These are phyloP conservation scores for Andrena haemorrhoa DNA, from an alignment of 2,888 invertebrate genomes.

Conservation along the genomic window DNA sequence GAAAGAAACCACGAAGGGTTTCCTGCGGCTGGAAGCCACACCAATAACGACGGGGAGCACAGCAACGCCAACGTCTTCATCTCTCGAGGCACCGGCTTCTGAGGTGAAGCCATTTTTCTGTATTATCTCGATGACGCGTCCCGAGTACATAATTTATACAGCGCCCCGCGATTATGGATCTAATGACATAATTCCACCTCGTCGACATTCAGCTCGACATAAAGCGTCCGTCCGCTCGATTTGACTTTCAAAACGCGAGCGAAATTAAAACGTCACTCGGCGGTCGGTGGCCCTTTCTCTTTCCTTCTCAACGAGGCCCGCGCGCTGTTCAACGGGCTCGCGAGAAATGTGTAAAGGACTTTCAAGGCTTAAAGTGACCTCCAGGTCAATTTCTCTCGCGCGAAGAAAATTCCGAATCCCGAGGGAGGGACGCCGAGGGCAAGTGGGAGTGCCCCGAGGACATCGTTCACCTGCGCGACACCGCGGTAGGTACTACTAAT, in stretches of 20 bases:
- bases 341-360: not conserved
- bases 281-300: not conserved
- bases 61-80: conserved; percentile 79
- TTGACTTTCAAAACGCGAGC: conserved; percentile 25
- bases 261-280: conserved; percentile 33
- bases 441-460: conserved; percentile 49
- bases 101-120: conserved; percentile 80
- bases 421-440: conserved; percentile 15
- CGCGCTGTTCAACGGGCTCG: not conserved
- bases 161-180: conserved; percentile 67
- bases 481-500: conserved; percentile 75
- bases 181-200: conserved; percentile 78
- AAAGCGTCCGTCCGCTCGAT: conserved; percentile 15
- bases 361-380: not conserved
- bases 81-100: conserved; percentile 68
- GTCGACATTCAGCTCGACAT: conserved; percentile 18
- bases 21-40: conserved; percentile 51
- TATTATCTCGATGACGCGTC: conserved; percentile 80
- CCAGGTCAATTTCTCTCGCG: not conserved
- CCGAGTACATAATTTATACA: conserved; percentile 78
- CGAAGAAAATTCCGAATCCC: conserved; percentile 34
- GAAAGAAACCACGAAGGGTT: conserved; percentile 15
- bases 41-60: conserved; percentile 68
- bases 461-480: conserved; percentile 61
- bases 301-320: not conserved